Base-by-base conservation (phyloP, 2,888 invertebrate genomes). In the Anthophora plumipes region DNA sequence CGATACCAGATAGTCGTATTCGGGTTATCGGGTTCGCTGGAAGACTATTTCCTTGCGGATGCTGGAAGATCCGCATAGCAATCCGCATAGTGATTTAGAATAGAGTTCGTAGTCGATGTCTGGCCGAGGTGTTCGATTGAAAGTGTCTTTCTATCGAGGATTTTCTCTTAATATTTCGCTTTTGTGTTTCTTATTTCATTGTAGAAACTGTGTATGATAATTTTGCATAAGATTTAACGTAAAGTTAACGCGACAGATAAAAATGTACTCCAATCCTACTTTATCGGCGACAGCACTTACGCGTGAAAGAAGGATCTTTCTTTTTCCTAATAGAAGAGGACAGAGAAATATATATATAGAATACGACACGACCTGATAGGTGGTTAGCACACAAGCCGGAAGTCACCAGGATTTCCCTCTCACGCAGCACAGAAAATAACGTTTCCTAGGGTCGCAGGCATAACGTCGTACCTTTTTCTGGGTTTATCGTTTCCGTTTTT, bases 181-280 rank as follows among this genome's bases (percentile, higher is more conserved):
- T n/a, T n/a, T n/a, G n/a, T n/a, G n/a, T 31, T 31, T 31, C 4
- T 31, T 31, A 3, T 31, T 31, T 31, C 4, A 4, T 4, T 25
- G 61, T 37, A n/a, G 25, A 39, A 25, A 67, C 11, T n/a, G 12
- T 9, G 52, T 12, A 37, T 20, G 43, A 41, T 20, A 37, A 41
- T 54, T 52, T 69, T 69, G 37, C 60, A 59, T 31, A 61, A 75
- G 17, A 50, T 39, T 12, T n/a, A 4, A 31, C 46, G 52, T 54
- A 69, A 54, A 17, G 22, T 39, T 59, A 57, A 57, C 57, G 43
- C 55, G 11, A 9, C 41, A 43, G 41, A n/a, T n/a, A n/a, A 9
- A n/a, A 31, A 31, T 31, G 20, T 77, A 77, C 79, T 77, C 79
- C 79, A 70, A 79, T 79, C 66, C 59, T n/a, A 66, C 60, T 31